These are phyloP conservation scores for Anniella stebbinsi DNA, from an alignment of 2,797 vertebrate genomes.

Conservation along the genomic window DNA sequence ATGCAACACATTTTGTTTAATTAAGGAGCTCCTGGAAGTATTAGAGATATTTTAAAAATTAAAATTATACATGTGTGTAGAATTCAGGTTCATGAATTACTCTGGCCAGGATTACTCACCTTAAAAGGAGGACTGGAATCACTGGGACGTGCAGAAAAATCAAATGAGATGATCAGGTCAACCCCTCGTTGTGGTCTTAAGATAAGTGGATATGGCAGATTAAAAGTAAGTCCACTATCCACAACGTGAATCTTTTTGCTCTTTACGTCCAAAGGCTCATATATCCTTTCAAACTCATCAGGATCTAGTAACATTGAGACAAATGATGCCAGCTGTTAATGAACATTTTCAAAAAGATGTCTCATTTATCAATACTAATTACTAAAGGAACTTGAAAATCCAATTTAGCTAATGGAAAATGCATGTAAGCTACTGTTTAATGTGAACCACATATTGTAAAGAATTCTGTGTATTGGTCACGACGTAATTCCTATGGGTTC, in stretches of 20 bases:
- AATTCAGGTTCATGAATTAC: background rate
- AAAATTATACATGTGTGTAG: background rate
- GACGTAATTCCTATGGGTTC: background rate
- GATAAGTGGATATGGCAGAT: conserved; percentile 94
- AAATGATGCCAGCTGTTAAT: background rate
- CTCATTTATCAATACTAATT: background rate
- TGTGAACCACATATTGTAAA: background rate
- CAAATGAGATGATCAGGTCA: conserved; percentile 96
- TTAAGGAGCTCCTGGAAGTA: background rate
- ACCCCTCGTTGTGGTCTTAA: conserved; percentile 91
- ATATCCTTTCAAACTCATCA: conserved; percentile 95
- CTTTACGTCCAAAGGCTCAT: conserved; percentile 97
- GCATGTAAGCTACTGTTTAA: background rate
- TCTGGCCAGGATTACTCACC: conserved; percentile 76
- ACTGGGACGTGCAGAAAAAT: conserved; percentile 96
- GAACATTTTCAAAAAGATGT: background rate
- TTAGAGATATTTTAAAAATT: background rate
- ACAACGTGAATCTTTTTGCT: conserved; percentile 98
- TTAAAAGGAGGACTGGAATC: conserved; percentile 98
- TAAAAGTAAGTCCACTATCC: conserved; percentile 97
- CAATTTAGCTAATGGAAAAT: background rate
- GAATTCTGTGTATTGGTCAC: background rate
- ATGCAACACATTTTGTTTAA: background rate
- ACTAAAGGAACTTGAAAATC: background rate
- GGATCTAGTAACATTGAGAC: conserved; percentile 83